Conservation (phyloP, 2,888 invertebrate genomes). For the Zaprionus obscuricornis region DNA sequence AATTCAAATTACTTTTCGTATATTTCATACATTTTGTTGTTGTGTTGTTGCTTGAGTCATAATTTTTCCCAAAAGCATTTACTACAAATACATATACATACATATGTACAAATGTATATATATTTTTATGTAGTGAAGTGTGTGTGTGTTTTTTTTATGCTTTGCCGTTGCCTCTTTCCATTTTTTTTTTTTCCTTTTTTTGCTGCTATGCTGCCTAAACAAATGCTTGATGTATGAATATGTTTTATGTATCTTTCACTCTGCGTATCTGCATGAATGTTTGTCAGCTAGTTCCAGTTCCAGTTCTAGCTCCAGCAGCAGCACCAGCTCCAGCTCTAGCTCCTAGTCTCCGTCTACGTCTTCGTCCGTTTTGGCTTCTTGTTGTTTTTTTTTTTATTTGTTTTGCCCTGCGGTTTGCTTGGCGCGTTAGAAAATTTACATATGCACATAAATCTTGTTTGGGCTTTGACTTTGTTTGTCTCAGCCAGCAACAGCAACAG, state of each 20-base stretch:
- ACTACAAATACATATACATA: constrained; percentile 32
- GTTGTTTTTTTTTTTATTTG: constrained; percentile 14
- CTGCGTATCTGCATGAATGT: constrained; percentile 46
- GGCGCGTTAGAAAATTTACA: constrained; percentile 65
- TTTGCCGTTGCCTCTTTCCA: background rate
- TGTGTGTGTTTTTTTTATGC: too few species aligned
- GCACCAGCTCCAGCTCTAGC: constrained; percentile 9
- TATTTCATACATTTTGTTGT: constrained; percentile 15
- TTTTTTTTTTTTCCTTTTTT: constrained; percentile 11
- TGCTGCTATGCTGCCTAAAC: constrained; percentile 1
- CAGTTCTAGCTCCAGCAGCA: constrained; percentile 56
- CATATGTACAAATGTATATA: constrained; percentile 3
- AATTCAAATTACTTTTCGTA: constrained; percentile 16
- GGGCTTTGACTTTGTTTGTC: constrained; percentile 65
- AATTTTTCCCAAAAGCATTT: constrained; percentile 26
- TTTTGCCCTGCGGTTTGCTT: constrained; percentile 61
- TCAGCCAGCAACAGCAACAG: constrained; percentile 2
- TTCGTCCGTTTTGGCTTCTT: background rate
- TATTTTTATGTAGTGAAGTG: too few species aligned
- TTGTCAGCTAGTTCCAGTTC: constrained; percentile 45
- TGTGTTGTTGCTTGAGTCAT: constrained; percentile 22
- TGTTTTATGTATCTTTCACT: too few species aligned
- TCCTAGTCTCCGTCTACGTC: background rate
- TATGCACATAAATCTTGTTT: constrained; percentile 76
- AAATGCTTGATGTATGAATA: constrained; percentile 34